Conservation (phyloP, 2,888 invertebrate genomes). For the Chorisops tibialis region DNA sequence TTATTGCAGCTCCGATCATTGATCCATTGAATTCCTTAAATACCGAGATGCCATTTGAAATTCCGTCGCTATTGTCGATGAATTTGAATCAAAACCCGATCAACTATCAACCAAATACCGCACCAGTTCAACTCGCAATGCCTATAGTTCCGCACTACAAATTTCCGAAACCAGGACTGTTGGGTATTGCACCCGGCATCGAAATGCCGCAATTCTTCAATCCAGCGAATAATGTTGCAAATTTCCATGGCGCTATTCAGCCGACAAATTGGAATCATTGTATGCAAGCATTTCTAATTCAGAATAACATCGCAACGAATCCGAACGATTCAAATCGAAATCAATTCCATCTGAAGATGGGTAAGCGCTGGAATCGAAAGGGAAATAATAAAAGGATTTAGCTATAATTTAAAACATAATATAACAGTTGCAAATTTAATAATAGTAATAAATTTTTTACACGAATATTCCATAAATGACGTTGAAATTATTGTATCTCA, state of each 20-base stretch:
- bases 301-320: background rate
- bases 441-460: too few species aligned
- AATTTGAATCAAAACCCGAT: background rate
- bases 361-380: conserved; percentile 11
- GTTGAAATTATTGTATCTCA: too few species aligned
- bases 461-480: too few species aligned
- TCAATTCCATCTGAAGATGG: background rate
- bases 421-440: too few species aligned
- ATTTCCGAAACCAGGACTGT: conserved; percentile 10
- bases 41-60: background rate
- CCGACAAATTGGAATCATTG: background rate
- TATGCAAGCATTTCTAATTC: too few species aligned
- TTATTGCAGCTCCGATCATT: background rate
- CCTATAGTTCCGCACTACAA: background rate
- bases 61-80: conserved; percentile 4
- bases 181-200: conserved; percentile 12
- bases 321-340: background rate
- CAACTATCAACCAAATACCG: background rate
- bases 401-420: too few species aligned
- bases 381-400: background rate
- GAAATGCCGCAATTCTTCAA: background rate
- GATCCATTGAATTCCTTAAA: background rate
- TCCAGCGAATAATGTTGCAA: background rate
- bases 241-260: background rate
- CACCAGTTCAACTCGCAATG: background rate